Evolutionary conservation across 2,797 vertebrate species (phyloP).

Genomic region (Pipistrellus pipistrellus): DNA sequence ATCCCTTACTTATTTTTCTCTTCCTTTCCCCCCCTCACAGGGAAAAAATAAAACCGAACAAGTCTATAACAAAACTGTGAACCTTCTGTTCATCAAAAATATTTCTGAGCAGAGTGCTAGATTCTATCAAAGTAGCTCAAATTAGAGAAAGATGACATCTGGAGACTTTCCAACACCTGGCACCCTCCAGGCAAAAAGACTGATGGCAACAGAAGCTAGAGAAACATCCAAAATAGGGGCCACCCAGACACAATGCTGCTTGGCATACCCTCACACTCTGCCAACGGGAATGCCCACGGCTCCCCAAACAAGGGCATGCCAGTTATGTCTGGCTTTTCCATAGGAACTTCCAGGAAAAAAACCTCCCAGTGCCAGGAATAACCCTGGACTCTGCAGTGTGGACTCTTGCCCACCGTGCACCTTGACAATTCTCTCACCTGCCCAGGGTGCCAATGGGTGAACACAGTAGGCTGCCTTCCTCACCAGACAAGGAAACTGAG

Average conservation of each 20-base stretch:
- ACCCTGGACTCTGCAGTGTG: conserved; percentile 58
- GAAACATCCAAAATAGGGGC: background rate
- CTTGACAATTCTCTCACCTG: background rate
- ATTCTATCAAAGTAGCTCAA: conserved; percentile 59
- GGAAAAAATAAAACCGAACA: conserved; percentile 59
- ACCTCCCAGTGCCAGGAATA: conserved; percentile 9
- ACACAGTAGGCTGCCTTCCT: background rate
- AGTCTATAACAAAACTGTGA: conserved; percentile 64
- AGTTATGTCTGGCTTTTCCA: conserved; percentile 62
- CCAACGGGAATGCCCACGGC: background rate
- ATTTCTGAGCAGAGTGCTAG: conserved; percentile 61
- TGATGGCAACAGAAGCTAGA: conserved; percentile 23
- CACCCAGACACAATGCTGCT: background rate
- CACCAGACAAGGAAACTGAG: conserved; percentile 7
- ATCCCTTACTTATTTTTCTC: conserved; percentile 61
- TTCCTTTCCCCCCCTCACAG: background rate
- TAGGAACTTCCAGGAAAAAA: conserved; percentile 36
- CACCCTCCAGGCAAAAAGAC: conserved; percentile 38
- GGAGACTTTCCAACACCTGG: conserved; percentile 10
- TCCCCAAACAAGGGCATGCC: conserved; percentile 50
- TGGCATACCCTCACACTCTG: background rate
- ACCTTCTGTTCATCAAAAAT: conserved; percentile 63
- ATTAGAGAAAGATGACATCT: conserved; percentile 47
- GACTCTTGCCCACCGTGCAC: background rate
- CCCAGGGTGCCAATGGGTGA: background rate